phyloP scores from a whole-genome alignment of 2,888 invertebrate genomes.

The Hypena proboscidalis region DNA sequence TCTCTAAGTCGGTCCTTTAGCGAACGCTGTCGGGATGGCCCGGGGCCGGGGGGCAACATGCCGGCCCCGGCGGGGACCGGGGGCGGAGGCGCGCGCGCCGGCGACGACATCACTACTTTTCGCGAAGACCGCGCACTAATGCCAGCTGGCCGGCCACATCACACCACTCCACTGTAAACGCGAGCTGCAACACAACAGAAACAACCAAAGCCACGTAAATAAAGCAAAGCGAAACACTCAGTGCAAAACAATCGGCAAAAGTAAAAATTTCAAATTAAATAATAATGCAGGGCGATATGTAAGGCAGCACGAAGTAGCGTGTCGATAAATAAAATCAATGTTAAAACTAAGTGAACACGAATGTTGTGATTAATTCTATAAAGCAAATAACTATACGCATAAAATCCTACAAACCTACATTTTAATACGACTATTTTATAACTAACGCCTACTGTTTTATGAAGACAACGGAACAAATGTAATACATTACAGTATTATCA shows the following conservation, averaged over 20 bases:
- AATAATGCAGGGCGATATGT: slow-evolving; percentile 28
- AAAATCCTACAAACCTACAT: neutral
- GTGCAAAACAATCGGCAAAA: slow-evolving; percentile 50
- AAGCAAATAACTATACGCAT: neutral
- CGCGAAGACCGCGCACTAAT: slow-evolving; percentile 56
- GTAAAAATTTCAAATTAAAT: slow-evolving; percentile 41
- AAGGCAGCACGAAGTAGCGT: slow-evolving; percentile 8
- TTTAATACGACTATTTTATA: neutral
- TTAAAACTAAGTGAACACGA: slow-evolving; percentile 1
- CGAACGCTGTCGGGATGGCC: slow-evolving; percentile 90
- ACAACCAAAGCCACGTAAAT: slow-evolving; percentile 80
- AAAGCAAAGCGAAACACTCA: slow-evolving; percentile 63
- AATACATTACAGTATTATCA: slow-evolving; percentile 21
- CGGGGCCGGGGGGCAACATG: slow-evolving; percentile 76
- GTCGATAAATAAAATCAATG: slow-evolving; percentile 3
- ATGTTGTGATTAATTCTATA: slow-evolving; percentile 2
- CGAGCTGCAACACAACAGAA: slow-evolving; percentile 79
- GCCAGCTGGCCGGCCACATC: slow-evolving; percentile 63
- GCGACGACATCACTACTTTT: slow-evolving; percentile 65
- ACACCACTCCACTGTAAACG: slow-evolving; percentile 75
- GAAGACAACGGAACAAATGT: slow-evolving; percentile 19
- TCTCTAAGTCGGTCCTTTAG: slow-evolving; percentile 91
- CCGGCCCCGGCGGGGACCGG: slow-evolving; percentile 75
- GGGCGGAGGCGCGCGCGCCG: slow-evolving; percentile 68
- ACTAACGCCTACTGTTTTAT: slow-evolving; percentile 28